Evolutionary conservation across 2,797 vertebrate species (phyloP).

Genomic region (Molossus alvarezi): DNA sequence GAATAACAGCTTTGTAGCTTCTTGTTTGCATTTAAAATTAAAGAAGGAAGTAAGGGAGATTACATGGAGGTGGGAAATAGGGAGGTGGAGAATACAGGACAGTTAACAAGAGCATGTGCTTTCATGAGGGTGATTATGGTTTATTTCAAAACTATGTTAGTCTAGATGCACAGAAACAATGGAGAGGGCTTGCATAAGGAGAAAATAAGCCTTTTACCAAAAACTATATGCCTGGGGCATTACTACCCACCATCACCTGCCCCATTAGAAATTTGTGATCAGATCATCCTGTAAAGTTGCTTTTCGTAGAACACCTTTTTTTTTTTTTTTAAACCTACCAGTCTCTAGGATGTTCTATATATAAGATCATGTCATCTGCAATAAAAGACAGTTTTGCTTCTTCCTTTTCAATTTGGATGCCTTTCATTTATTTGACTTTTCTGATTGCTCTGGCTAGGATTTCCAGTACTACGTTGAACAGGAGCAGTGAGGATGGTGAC

Average conservation of each 20-base stretch:
- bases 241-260: not conserved
- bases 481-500: not conserved
- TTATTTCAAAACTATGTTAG: not conserved
- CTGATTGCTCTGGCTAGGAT: not conserved
- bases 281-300: not conserved
- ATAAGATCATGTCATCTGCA: not conserved
- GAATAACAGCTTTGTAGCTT: not conserved
- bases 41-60: not conserved
- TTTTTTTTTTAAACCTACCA: not conserved
- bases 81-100: not conserved
- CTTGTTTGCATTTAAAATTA: not conserved
- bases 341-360: not conserved
- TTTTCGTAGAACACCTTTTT: not conserved
- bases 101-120: not conserved
- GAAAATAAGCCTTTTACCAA: not conserved
- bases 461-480: not conserved
- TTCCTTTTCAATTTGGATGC: not conserved
- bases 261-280: not conserved
- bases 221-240: not conserved
- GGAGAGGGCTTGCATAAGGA: not conserved
- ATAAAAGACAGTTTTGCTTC: not conserved
- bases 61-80: not conserved
- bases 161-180: not conserved
- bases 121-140: not conserved
- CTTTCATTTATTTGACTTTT: constrained; percentile 21